These are phyloP conservation scores for Strigops habroptila DNA, from an alignment of 2,113 vertebrate genomes.

Conservation along the genomic window DNA sequence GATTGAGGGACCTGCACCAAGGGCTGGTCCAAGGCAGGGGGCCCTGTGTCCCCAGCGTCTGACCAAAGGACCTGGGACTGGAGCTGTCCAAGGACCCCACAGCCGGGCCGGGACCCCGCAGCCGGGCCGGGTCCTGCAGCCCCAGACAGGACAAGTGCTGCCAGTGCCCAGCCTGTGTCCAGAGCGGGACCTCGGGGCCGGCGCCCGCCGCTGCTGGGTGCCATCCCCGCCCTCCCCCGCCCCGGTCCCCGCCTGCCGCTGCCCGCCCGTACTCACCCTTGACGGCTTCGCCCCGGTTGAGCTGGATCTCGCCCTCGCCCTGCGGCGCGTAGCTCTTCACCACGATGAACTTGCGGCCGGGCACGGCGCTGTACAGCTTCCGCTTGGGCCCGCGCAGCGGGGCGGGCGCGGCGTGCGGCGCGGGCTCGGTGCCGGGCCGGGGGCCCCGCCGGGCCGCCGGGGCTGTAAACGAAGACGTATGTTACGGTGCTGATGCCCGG, in stretches of 20 bases:
- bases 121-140: too few species aligned
- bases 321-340: constrained; percentile 92
- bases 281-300: constrained; percentile 92
- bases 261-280: constrained; percentile 82
- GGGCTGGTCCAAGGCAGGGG: background rate
- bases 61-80: background rate
- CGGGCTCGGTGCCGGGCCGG: constrained; percentile 80
- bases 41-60: too few species aligned
- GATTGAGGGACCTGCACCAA: background rate
- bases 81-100: background rate
- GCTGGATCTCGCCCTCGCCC: constrained; percentile 92
- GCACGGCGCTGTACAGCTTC: constrained; percentile 96
- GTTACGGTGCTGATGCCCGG: too few species aligned
- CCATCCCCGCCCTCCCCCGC: background rate
- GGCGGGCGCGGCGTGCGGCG: constrained; percentile 76
- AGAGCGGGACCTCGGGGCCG: background rate
- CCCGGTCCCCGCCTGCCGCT: background rate
- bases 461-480: too few species aligned
- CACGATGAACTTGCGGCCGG: constrained; percentile 92
- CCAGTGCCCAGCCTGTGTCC: background rate
- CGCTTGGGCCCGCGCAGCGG: constrained; percentile 87
- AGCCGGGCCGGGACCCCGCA: too few species aligned
- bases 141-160: too few species aligned
- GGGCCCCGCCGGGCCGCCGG: too few species aligned
- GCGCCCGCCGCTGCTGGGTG: too few species aligned